A percentile compares a stretch with the other conserved stretches of the same genome.
Conservation (phyloP, 2,113 vertebrate genomes). For the Chauna torquata region DNA sequence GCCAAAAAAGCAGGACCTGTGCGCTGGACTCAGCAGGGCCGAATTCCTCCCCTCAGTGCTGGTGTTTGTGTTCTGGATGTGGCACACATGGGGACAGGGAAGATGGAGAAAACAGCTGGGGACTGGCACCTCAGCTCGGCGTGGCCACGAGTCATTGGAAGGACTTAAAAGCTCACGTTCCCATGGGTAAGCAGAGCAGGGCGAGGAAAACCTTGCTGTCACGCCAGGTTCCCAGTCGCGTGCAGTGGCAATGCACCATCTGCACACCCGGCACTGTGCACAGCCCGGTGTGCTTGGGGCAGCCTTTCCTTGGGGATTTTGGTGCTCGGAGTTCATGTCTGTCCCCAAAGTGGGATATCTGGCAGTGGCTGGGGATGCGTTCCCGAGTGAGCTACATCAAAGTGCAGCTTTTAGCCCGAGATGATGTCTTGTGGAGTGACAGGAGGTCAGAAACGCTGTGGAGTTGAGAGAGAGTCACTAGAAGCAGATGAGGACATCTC, state of each 20-base stretch:
- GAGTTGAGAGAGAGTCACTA: neutral
- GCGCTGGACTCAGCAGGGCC: neutral
- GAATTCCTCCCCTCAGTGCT: neutral
- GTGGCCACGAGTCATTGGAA: neutral
- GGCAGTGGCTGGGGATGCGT: rapidly evolving
- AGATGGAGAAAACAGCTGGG: neutral
- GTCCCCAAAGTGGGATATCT: neutral
- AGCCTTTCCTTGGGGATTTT: neutral
- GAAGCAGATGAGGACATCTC: neutral
- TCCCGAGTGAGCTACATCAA: neutral
- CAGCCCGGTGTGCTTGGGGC: no score
- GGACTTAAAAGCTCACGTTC: neutral
- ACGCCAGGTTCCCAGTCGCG: no score
- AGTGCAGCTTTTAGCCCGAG: neutral
- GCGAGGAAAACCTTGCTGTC: neutral
- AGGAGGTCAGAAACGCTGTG: neutral
- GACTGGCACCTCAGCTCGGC: rapidly evolving
- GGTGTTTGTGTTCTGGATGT: rapidly evolving
- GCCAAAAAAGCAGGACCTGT: neutral
- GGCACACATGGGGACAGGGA: neutral
- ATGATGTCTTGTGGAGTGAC: rapidly evolving
- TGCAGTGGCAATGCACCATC: no score
- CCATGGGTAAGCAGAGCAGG: neutral
- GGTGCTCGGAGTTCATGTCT: neutral
- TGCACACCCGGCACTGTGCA: no score